phyloP scores from a whole-genome alignment of 2,888 invertebrate species.

The Gymnoscelis rufifasciata region DNA sequence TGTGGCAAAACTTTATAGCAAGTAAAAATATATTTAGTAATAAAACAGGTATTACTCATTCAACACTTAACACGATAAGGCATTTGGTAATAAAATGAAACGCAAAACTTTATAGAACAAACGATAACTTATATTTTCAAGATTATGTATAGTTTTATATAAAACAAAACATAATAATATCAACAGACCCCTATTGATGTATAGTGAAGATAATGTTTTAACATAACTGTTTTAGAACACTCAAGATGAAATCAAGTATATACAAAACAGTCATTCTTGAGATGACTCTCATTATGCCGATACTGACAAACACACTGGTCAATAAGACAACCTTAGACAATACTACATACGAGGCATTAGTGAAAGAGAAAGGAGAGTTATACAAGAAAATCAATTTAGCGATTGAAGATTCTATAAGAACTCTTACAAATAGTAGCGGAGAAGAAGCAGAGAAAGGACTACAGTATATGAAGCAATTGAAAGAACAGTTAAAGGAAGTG shows the following conservation, averaged over 20 bases:
- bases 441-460: conserved; percentile 39
- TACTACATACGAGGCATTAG: conserved; percentile 31
- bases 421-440: conserved; percentile 37
- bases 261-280: conserved; percentile 1
- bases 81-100: too few species aligned
- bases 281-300: conserved; percentile 5
- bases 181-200: too few species aligned
- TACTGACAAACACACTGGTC: neutral
- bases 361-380: conserved; percentile 39
- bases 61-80: too few species aligned
- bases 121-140: too few species aligned
- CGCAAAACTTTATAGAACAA: too few species aligned
- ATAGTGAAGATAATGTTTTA: too few species aligned
- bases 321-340: conserved; percentile 3
- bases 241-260: conserved; percentile 3
- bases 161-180: too few species aligned
- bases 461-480: conserved; percentile 39
- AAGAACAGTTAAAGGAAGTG: conserved; percentile 35
- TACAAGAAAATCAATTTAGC: conserved; percentile 41
- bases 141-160: too few species aligned
- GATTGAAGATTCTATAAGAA: conserved; percentile 43
- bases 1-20: too few species aligned
- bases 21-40: too few species aligned
- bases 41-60: too few species aligned
- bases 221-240: too few species aligned